Percentiles rank a stretch among this genome's conserved stretches.
These are phyloP conservation scores for Catajapyx aquilonaris DNA, from an alignment of 1,140 invertebrate species.

Conservation along the genomic window DNA sequence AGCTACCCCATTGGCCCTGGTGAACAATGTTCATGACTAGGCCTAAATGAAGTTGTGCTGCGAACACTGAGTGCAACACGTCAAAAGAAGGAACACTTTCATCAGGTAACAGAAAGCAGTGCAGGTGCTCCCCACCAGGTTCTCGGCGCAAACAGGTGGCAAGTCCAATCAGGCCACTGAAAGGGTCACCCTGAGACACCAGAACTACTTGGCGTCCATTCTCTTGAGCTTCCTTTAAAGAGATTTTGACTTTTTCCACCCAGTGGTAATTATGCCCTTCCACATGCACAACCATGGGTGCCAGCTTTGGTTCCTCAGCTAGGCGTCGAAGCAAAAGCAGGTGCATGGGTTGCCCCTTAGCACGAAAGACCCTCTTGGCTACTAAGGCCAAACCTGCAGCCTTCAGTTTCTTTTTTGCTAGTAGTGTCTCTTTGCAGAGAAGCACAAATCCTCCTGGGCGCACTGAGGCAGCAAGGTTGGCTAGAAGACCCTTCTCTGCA, in stretches of 20 bases:
- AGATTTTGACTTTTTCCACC: background rate
- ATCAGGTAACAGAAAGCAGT: conserved; percentile 9
- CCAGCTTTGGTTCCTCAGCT: background rate
- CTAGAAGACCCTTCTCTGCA: too few species aligned
- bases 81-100: background rate
- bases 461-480: background rate
- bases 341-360: too few species aligned
- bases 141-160: conserved; percentile 50
- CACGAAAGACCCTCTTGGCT: background rate
- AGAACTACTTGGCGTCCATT: background rate
- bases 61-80: background rate
- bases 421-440: background rate
- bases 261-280: background rate
- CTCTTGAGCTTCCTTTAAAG: background rate
- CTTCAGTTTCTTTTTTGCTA: background rate
- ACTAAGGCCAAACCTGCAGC: background rate
- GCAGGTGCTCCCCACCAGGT: conserved; percentile 32
- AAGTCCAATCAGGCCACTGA: conserved; percentile 1
- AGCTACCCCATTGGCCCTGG: background rate
- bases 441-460: background rate
- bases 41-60: background rate
- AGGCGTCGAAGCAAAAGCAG: background rate
- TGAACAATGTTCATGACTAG: background rate
- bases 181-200: background rate
- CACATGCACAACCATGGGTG: background rate